Evolutionary conservation across 2,113 vertebrate species (phyloP), one percentile per base, ranked within the genome.

Genomic region (Prunella himalayana): DNA sequence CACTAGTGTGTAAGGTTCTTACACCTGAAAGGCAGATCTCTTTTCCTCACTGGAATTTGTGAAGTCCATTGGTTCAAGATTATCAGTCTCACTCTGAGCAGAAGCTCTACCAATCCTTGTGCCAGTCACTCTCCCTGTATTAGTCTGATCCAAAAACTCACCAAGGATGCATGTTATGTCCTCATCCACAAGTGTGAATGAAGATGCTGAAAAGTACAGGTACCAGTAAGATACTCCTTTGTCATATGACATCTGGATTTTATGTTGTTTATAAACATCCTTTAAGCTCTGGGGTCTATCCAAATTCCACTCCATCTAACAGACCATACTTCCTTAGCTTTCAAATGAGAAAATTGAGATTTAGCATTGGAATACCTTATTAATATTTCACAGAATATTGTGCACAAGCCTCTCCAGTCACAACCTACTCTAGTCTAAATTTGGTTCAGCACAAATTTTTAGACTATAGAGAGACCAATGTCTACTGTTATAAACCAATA

Each of bases 211-310:
- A 84, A 77, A 69, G 28, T 59, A 25, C 39, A 72, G 19, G 16
- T 45, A 24, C 35, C 3, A 21, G 8, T 54, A 59, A 80, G 11
- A 35, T 15, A 76, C 2, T 61, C 20, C 6, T 0, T 41, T 57
- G 18, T 33, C 54, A 82, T 35, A 8, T 39, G 42, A 42, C 31
- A 86, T 31, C 9, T 83, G 63, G 24, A 41, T 49, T 4, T 56
- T 63, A n/a, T 3, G 5, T 30, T 1, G 0, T 47, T 79, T 45
- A 23, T 56, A 25, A 42, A 41, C 15, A 51, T 2, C 4, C 4
- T 86, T 86, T 80, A 68, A 86, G 2, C 3, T 68, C 25, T 31
- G 13, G 13, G 1, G 1, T 49, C 44, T 80, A 64, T 30, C 2
- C 2, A 86, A 79, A 50, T 72, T 80, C 21, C 23, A 54, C 18